Evolutionary conservation across 2,113 vertebrate species (phyloP), one percentile per base, ranked within the genome.

Genomic region (Malurus elegans): DNA sequence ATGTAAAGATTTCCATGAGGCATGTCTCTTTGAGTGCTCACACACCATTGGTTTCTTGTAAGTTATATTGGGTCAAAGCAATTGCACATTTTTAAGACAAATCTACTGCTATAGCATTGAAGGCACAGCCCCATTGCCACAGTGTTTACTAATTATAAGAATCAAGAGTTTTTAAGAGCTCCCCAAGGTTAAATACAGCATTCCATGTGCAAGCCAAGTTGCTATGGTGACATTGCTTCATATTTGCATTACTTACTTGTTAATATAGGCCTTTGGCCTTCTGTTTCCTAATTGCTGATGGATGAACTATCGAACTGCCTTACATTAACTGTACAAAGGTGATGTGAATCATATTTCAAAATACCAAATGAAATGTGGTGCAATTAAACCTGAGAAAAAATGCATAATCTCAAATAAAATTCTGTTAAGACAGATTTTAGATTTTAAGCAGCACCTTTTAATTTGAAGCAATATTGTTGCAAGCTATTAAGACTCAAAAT

Each of bases 141-240:
- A 80, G 53, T 71, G 56, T 51, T 94, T 53, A 94, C 71, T 80
- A 92, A 94, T 96, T 95, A 91, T 92, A 97, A 94, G 85, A 94
- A 92, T 28, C 42, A 84, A 95, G 74, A 44, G 57, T 94, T 97
- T 89, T 86, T 92, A 90, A 96, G 87, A 91, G 88, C 90, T 97
- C 88, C 66, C 70, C 93, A 82, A 83, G 72, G 88, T 96, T 97
- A 96, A 95, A 94, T 91, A 67, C 85, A 92, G 93, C n/a, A 95
- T 96, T 83, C 29, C 72, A 11, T 90, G 83, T 95, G 83, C 83
- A 96, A 94, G 87, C 61, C 3, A 29, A 88, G 96, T 96, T 97
- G 93, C 95, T 94, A 92, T 94, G 82, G 92, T 93, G 83, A 96
- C 47, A 65, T 34, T 44, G 74, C 71, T 96, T 94, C 81, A 54